phyloP scores from a whole-genome alignment of 1,140 invertebrate genomes.

The Heliothis subflexa region DNA sequence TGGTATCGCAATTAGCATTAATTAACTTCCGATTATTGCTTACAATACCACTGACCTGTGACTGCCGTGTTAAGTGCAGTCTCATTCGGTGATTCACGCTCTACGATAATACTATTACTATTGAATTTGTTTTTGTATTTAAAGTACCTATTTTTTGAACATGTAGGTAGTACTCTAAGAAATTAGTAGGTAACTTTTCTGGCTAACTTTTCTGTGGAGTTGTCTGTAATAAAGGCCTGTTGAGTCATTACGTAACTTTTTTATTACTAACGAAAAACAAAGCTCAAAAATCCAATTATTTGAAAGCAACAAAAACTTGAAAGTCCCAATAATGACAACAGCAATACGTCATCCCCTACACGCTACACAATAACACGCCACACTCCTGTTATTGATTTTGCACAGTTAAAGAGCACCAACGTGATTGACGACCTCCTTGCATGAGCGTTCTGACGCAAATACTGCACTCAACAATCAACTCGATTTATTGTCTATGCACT shows the following conservation, averaged over 20 bases:
- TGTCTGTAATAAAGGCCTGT: too few relatives aligned
- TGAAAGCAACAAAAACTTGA: not conserved
- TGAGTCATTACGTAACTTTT: not conserved
- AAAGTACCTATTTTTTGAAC: too few relatives aligned
- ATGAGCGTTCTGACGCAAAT: constrained; percentile 32
- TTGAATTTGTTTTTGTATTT: too few relatives aligned
- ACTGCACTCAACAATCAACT: constrained; percentile 36
- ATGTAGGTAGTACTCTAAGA: not conserved
- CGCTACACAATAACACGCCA: constrained; percentile 31
- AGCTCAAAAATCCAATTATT: not conserved
- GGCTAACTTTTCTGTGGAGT: too few relatives aligned
- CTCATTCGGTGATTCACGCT: constrained; percentile 29
- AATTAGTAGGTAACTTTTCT: too few relatives aligned
- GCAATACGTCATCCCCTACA: constrained; percentile 17
- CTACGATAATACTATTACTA: not conserved
- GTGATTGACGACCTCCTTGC: constrained; percentile 38
- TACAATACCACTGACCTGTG: constrained; percentile 28
- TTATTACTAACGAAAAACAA: not conserved
- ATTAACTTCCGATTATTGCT: constrained; percentile 30
- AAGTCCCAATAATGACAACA: constrained; percentile 24
- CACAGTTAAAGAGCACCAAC: constrained; percentile 30
- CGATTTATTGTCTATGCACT: constrained; percentile 41
- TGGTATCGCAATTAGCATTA: constrained; percentile 22
- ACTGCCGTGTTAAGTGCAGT: constrained; percentile 6
- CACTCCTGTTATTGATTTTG: constrained; percentile 40